phyloP scores from a whole-genome alignment of 2,888 invertebrate genomes.

The Exocentrus adspersus region DNA sequence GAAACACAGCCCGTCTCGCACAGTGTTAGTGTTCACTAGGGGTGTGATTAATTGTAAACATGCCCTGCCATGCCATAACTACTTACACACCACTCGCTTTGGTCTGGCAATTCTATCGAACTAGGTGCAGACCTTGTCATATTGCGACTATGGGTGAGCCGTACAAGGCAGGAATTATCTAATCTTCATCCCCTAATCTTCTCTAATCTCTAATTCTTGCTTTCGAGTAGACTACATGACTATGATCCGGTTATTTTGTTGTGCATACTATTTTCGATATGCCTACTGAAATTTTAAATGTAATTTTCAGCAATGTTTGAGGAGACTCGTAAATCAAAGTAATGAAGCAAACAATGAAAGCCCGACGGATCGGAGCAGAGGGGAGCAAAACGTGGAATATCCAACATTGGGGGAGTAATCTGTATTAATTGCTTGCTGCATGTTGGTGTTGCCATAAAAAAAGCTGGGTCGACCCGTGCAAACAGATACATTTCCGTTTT shows the following conservation, averaged over 20 bases:
- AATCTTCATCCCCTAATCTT: no score
- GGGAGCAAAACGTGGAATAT: neutral
- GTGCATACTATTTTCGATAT: no score
- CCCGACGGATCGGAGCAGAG: neutral
- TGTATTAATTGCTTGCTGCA: slow-evolving; percentile 5
- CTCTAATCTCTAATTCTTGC: no score
- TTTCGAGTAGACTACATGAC: no score
- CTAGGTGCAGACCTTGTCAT: slow-evolving; percentile 38
- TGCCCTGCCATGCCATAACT: slow-evolving; percentile 44
- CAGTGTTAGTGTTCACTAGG: slow-evolving; percentile 45
- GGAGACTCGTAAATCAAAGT: neutral
- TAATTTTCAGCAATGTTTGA: neutral
- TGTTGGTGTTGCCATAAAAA: slow-evolving; percentile 7
- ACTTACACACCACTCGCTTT: slow-evolving; percentile 38
- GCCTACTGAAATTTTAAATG: neutral
- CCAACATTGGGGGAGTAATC: neutral
- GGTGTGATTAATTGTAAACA: slow-evolving; percentile 53
- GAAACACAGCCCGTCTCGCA: slow-evolving; percentile 47
- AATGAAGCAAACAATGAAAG: neutral
- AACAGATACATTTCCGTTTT: slow-evolving; percentile 1
- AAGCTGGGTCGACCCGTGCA: neutral
- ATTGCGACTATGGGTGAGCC: slow-evolving; percentile 34
- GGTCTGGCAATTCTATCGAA: slow-evolving; percentile 32
- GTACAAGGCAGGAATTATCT: no score
- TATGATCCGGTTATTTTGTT: no score